These are phyloP conservation scores for Drosophila biarmipes DNA, from an alignment of 1,140 invertebrate species.

Conservation along the genomic window DNA sequence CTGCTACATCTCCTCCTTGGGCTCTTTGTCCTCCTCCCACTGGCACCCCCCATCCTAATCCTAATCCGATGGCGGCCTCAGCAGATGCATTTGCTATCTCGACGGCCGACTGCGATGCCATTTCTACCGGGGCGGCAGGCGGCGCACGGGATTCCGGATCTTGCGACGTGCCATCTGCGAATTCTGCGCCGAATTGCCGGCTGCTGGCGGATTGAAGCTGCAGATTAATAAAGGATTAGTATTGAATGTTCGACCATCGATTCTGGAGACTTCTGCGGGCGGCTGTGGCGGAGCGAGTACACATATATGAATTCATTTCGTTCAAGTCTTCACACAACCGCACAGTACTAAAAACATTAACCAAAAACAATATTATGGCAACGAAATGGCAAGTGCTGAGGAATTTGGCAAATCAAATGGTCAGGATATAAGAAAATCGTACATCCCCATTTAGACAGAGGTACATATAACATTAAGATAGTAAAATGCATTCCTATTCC, in stretches of 20 bases:
- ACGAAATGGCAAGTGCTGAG: constrained; percentile 3
- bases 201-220: constrained; percentile 67
- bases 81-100: constrained; percentile 28
- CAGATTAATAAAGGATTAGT: constrained; percentile 17
- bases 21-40: not conserved
- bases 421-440: not conserved
- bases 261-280: not conserved
- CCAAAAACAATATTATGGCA: not conserved
- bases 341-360: not conserved
- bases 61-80: constrained; percentile 13
- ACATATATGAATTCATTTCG: not conserved
- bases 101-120: constrained; percentile 42
- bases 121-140: constrained; percentile 70
- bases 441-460: not conserved
- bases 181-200: constrained; percentile 57
- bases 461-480: not conserved
- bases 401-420: constrained; percentile 6
- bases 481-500: not conserved
- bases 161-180: constrained; percentile 55
- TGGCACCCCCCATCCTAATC: not conserved
- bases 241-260: not conserved
- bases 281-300: constrained; percentile 4
- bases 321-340: not conserved
- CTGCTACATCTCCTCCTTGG: not conserved
- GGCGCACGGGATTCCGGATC: constrained; percentile 57